phyloP scores from a whole-genome alignment of 2,888 invertebrate species.

The Drosophila kuntzei region DNA sequence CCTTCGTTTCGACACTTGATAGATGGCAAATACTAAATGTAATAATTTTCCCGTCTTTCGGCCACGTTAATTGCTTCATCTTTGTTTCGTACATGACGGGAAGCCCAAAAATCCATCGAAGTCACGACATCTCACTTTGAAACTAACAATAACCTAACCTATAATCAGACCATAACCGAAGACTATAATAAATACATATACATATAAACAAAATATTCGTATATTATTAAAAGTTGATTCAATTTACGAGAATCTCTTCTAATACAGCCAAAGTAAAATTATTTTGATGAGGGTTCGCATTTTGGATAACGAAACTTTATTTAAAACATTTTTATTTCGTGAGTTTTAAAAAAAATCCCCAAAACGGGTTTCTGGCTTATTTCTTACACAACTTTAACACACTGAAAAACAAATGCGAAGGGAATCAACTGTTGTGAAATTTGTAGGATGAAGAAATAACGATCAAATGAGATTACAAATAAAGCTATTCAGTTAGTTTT shows the following conservation, averaged over 20 bases:
- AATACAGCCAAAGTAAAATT: constrained; percentile 7
- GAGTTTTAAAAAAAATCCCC: constrained; percentile 9
- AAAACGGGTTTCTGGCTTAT: constrained; percentile 40
- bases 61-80: constrained; percentile 44
- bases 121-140: constrained; percentile 43
- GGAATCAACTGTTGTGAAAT: constrained; percentile 17
- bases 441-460: constrained; percentile 4
- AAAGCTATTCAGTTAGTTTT: not conserved
- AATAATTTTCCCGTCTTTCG: constrained; percentile 40
- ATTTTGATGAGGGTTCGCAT: constrained; percentile 27
- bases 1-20: constrained; percentile 68
- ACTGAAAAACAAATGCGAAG: not conserved
- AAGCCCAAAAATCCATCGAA: constrained; percentile 36
- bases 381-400: constrained; percentile 19
- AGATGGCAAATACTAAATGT: constrained; percentile 54
- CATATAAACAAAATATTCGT: constrained; percentile 4
- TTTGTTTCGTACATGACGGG: constrained; percentile 34
- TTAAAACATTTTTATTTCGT: constrained; percentile 1
- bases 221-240: constrained; percentile 16
- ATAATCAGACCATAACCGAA: constrained; percentile 14
- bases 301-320: constrained; percentile 6
- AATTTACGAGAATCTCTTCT: constrained; percentile 18
- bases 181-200: no score
- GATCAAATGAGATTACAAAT: constrained; percentile 8
- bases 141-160: not conserved